Conservation (phyloP, 2,888 invertebrate genomes). For the Hedya salicella region DNA sequence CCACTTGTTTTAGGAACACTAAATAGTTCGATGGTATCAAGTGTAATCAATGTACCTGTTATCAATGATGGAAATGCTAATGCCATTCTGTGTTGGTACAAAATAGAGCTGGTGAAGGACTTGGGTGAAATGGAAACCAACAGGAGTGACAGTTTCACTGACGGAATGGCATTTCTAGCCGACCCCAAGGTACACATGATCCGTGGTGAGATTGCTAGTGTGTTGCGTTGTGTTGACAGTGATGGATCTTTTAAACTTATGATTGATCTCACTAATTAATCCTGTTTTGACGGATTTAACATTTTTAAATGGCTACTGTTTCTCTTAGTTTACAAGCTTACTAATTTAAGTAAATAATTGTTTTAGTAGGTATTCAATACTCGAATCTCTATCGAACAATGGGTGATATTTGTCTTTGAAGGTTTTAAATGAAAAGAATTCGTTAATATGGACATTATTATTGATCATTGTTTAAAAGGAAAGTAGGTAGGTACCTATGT, state of each 20-base stretch:
- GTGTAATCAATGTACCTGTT: conserved; percentile 60
- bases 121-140: conserved; percentile 72
- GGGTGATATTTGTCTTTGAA: no score
- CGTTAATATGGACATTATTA: no score
- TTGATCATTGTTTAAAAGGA: no score
- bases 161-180: conserved; percentile 78
- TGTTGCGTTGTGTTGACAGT: conserved; percentile 63
- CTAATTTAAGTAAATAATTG: no score
- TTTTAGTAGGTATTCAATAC: no score
- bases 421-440: no score
- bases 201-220: conserved; percentile 59
- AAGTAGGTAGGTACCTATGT: no score
- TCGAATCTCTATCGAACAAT: no score
- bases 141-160: conserved; percentile 71
- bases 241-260: conserved; percentile 69
- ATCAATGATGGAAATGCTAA: conserved; percentile 71
- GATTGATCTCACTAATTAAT: conserved; percentile 49
- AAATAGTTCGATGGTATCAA: conserved; percentile 48
- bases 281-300: no score
- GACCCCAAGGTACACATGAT: conserved; percentile 61
- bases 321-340: no score
- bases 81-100: conserved; percentile 84
- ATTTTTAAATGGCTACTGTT: no score
- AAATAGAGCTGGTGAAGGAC: conserved; percentile 73
- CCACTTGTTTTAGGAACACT: conserved; percentile 60